Percentiles rank a stretch among this genome's conserved stretches.
Conservation (phyloP, 2,888 invertebrate genomes). For the Lasioglossum villosulum region DNA sequence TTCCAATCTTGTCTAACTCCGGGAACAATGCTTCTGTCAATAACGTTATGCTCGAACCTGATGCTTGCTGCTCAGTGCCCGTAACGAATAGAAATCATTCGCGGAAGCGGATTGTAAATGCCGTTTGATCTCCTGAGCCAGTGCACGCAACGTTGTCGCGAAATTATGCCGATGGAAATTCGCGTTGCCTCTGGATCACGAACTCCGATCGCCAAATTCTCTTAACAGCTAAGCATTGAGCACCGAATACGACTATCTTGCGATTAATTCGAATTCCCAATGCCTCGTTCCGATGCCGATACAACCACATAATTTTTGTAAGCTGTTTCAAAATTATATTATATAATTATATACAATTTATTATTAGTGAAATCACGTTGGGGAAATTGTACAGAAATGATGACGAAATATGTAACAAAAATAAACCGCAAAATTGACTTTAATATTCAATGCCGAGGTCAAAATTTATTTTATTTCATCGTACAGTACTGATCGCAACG, state of each 20-base stretch:
- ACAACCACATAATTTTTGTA: too few relatives aligned
- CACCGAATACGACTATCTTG: not conserved
- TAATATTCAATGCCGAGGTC: too few relatives aligned
- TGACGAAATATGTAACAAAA: too few relatives aligned
- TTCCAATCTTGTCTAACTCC: not conserved
- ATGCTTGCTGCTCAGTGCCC: not conserved
- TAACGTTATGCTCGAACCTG: not conserved
- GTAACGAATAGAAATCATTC: conserved; percentile 8
- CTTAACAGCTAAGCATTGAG: not conserved
- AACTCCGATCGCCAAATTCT: not conserved
- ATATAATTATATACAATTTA: too few relatives aligned
- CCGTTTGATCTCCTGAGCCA: conserved; percentile 29
- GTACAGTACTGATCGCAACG: too few relatives aligned
- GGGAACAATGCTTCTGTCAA: not conserved
- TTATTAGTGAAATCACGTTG: too few relatives aligned
- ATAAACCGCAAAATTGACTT: too few relatives aligned
- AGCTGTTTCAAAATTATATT: too few relatives aligned
- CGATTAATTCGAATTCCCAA: not conserved
- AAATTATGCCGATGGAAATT: conserved; percentile 12
- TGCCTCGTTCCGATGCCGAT: too few relatives aligned
- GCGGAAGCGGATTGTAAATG: not conserved
- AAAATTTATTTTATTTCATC: too few relatives aligned
- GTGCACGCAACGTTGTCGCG: not conserved
- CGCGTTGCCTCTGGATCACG: not conserved
- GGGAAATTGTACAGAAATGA: too few relatives aligned